Evolutionary conservation across 2,113 vertebrate species (phyloP).

Genomic region (Butorides virescens): DNA sequence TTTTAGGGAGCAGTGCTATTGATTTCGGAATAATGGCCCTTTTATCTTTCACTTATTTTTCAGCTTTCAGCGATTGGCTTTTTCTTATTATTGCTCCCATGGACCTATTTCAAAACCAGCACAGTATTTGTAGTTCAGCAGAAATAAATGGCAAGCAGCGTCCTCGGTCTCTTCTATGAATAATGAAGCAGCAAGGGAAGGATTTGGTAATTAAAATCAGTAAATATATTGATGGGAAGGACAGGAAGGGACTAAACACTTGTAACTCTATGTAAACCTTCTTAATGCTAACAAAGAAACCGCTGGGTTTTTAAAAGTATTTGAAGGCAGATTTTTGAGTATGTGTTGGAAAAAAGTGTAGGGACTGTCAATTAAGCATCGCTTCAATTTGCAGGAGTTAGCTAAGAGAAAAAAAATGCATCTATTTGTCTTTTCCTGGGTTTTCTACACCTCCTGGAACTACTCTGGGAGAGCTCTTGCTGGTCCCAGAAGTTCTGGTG

Average conservation of each 20-base stretch:
- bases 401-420: not conserved
- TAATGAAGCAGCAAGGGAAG: conserved; percentile 63
- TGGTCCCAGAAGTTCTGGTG: not conserved
- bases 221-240: not conserved
- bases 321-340: not conserved
- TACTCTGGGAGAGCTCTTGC: not conserved
- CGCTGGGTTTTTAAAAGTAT: not conserved
- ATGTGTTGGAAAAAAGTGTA: not conserved
- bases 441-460: not conserved
- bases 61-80: conserved; percentile 54
- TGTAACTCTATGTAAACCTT: not conserved
- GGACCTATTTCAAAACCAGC: conserved; percentile 58
- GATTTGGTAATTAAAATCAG: conserved; percentile 35
- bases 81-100: conserved; percentile 54
- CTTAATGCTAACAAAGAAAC: not conserved
- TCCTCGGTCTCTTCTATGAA: conserved; percentile 40
- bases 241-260: conserved; percentile 27
- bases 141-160: conserved; percentile 47
- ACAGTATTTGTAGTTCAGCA: conserved; percentile 40
- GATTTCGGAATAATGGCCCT: conserved; percentile 69
- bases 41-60: conserved; percentile 71
- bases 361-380: not conserved
- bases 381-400: not conserved
- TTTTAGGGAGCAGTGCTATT: conserved; percentile 59
- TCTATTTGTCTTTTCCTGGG: not conserved